Evolutionary conservation across 2,888 invertebrate genomes (phyloP).

Genomic region (Kuschelorhynchus macadamiae): DNA sequence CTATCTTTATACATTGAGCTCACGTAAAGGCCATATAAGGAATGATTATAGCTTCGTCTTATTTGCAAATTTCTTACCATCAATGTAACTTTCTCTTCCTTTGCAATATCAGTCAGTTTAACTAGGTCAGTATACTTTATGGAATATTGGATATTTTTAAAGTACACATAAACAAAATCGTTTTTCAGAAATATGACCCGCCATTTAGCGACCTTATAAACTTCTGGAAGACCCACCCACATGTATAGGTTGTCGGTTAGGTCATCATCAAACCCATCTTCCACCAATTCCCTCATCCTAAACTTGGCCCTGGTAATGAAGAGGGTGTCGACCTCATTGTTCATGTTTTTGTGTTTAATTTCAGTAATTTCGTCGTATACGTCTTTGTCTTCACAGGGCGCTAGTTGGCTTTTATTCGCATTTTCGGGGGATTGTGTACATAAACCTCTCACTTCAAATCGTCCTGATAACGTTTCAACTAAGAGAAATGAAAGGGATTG

Average conservation of each 20-base stretch:
- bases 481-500: constrained; percentile 62
- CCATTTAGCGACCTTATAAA: constrained; percentile 66
- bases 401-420: neutral
- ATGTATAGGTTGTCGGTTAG: constrained; percentile 50
- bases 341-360: constrained; percentile 55
- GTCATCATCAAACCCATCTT: constrained; percentile 40
- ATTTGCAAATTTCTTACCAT: constrained; percentile 62
- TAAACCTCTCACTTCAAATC: constrained; percentile 64
- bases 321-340: constrained; percentile 43
- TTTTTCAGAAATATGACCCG: constrained; percentile 72
- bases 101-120: constrained; percentile 70
- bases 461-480: constrained; percentile 53
- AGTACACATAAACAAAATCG: constrained; percentile 72
- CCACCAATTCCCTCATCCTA: constrained; percentile 47
- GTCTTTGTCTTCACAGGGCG: neutral
- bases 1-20: constrained; percentile 60
- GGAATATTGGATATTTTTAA: constrained; percentile 70
- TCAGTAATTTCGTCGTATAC: constrained; percentile 22
- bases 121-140: constrained; percentile 71
- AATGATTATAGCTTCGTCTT: constrained; percentile 54
- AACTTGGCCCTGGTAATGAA: constrained; percentile 61
- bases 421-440: constrained; percentile 59
- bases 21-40: constrained; percentile 64
- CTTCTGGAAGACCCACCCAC: constrained; percentile 53
- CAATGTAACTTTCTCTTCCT: constrained; percentile 70